A percentile compares a stretch with the other conserved stretches of the same genome.
Conservation (phyloP, 2,113 vertebrate genomes). For the Orcinus orca region DNA sequence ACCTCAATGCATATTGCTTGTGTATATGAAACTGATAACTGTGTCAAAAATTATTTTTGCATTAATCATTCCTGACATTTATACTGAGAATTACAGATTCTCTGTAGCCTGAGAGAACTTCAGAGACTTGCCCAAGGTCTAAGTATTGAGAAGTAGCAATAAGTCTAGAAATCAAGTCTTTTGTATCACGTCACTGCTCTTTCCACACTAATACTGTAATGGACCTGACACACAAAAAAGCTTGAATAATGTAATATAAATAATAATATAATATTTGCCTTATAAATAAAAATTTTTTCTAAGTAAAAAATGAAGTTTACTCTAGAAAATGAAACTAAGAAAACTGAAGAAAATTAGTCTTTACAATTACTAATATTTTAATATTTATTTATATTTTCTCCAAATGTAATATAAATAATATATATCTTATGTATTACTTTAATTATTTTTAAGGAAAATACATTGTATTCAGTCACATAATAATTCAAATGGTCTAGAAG, state of each 20-base stretch:
- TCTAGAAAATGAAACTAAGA: slow-evolving; percentile 10
- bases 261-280: background rate
- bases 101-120: background rate
- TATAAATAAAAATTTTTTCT: background rate
- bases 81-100: background rate
- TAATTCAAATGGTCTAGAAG: background rate
- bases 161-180: background rate
- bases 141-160: background rate
- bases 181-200: background rate
- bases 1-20: background rate
- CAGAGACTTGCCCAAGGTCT: background rate
- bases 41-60: background rate
- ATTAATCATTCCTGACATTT: background rate
- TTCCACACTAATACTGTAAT: background rate
- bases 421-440: background rate
- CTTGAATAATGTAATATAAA: background rate
- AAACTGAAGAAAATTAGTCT: slow-evolving; percentile 10
- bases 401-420: background rate
- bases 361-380: slow-evolving; percentile 13
- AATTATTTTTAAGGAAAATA: background rate
- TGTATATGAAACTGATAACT: background rate
- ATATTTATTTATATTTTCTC: background rate
- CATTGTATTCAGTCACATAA: background rate
- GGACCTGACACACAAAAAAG: background rate
- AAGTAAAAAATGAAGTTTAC: background rate